Evolutionary conservation across 1,140 invertebrate species (phyloP).

Genomic region (Catajapyx aquilonaris): DNA sequence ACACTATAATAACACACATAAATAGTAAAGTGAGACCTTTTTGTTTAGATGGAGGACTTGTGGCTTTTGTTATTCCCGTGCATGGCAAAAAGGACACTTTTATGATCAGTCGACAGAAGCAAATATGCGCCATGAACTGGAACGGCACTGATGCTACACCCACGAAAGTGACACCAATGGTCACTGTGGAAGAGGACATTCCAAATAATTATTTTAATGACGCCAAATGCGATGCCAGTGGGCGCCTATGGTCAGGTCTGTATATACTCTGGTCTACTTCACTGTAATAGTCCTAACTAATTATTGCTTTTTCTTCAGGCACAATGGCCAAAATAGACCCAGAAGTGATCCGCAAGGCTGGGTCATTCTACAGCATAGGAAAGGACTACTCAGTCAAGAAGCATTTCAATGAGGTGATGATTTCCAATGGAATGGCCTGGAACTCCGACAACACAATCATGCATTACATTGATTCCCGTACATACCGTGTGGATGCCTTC

Average conservation of each 20-base stretch:
- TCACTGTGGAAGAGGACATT: conserved; percentile 15
- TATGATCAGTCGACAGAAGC: conserved; percentile 11
- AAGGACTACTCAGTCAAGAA: conserved; percentile 12
- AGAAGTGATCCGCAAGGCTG: conserved; percentile 2
- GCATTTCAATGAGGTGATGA: conserved; percentile 15
- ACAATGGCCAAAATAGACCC: conserved; percentile 7
- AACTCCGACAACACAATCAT: conserved; percentile 20
- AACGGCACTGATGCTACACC: background rate
- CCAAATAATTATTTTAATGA: conserved; percentile 22
- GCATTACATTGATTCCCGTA: conserved; percentile 24
- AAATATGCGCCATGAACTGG: conserved; percentile 13
- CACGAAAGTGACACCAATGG: conserved; percentile 9
- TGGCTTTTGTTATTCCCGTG: conserved; percentile 18
- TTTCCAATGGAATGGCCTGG: conserved; percentile 27
- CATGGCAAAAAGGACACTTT: conserved; percentile 11
- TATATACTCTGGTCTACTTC: too few species aligned
- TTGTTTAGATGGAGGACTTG: conserved; percentile 11
- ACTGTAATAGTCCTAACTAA: conserved; percentile 1
- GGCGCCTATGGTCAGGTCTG: conserved; percentile 23
- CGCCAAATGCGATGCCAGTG: conserved; percentile 25
- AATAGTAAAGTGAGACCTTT: too few species aligned
- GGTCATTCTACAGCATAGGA: conserved; percentile 17
- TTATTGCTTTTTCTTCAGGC: conserved; percentile 2
- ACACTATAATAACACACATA: too few species aligned
- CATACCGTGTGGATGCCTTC: conserved; percentile 20